Conservation (phyloP, 2,888 invertebrate genomes). For the Cantharis flavilabris region DNA sequence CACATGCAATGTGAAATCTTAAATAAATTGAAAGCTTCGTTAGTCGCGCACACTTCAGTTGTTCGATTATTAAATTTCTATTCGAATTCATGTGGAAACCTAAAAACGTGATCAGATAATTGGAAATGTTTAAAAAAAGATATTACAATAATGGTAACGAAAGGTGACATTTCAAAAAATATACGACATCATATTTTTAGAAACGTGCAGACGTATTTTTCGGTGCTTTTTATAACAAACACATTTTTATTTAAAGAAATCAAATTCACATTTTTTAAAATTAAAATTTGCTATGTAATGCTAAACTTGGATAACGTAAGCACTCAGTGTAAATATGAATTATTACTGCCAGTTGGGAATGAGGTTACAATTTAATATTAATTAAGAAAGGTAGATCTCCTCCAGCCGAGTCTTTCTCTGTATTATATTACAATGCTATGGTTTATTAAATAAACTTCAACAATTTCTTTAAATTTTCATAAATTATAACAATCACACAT, state of each 20-base stretch:
- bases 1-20: background rate
- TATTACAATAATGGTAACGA: background rate
- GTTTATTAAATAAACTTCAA: background rate
- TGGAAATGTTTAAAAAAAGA: background rate
- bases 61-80: background rate
- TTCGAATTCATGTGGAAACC: background rate
- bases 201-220: background rate
- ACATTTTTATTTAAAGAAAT: background rate
- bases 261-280: background rate
- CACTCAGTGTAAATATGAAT: background rate
- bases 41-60: background rate
- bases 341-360: background rate
- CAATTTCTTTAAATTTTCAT: background rate
- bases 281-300: background rate
- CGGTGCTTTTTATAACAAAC: background rate
- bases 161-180: background rate
- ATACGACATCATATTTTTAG: background rate
- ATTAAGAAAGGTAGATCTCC: background rate
- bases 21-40: background rate
- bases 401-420: background rate
- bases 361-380: background rate
- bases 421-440: background rate
- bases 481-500: background rate
- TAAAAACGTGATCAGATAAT: background rate
- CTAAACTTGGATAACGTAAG: background rate